phyloP scores from a whole-genome alignment of 2,888 invertebrate genomes.

The Conus canariensis region DNA sequence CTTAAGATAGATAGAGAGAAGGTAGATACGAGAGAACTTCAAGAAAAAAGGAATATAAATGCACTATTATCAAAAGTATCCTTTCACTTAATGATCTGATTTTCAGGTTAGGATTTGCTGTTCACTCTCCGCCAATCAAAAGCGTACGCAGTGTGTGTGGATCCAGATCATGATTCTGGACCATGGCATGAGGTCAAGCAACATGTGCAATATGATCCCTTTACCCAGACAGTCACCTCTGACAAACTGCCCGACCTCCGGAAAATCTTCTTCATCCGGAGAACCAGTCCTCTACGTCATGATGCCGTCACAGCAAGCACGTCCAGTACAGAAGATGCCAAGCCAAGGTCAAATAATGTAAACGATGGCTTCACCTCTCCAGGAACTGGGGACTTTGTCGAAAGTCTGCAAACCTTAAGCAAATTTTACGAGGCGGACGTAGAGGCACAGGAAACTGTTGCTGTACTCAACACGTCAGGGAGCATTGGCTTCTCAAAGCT shows the following conservation, averaged over 20 bases:
- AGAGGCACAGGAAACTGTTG: neutral
- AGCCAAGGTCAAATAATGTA: neutral
- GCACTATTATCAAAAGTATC: too few species aligned
- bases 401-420: conserved; percentile 17
- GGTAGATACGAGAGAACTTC: too few species aligned
- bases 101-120: neutral
- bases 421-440: neutral
- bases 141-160: too few species aligned
- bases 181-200: too few species aligned
- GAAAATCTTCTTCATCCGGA: neutral
- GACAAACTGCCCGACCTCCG: neutral
- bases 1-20: too few species aligned
- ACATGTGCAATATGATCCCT: too few species aligned
- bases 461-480: neutral
- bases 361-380: neutral
- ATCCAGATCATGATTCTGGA: too few species aligned
- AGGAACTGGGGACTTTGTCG: conserved; percentile 39
- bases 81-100: too few species aligned
- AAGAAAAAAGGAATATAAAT: too few species aligned
- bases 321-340: neutral
- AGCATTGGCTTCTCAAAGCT: conserved; percentile 16
- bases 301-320: neutral
- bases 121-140: too few species aligned
- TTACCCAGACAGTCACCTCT: too few species aligned
- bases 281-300: neutral